Evolutionary conservation across 1,140 invertebrate species (phyloP), one percentile per base, ranked within the genome.

Genomic region (Diorhabda sublineata): DNA sequence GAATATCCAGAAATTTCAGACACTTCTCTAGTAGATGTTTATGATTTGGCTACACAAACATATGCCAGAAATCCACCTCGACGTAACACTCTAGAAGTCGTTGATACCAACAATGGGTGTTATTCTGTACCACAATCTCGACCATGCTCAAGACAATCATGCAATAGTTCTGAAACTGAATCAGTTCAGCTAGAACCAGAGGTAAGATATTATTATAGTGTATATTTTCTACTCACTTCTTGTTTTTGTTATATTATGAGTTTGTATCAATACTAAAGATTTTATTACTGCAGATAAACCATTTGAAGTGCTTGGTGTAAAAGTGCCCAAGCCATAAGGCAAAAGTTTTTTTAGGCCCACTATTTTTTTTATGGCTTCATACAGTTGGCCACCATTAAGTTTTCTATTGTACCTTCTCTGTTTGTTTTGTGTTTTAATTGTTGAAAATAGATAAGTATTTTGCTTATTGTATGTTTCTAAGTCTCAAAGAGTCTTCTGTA

Each of bases 21-120:
- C 83, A 85, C 86, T 73, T 89, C 89, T 75, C 85, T 93, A 68
- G 47, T 52, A 52, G 91, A 92, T 90, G 91, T 91, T 64, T 93
- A 92, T 76, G 92, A 93, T 81, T 80, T 94, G 78, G 91, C 91
- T 63, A 92, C 90, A 9, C 90, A 92, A 74, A 91, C 90, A 78
- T 89, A 89, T 65, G 88, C 88, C 56, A 83, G 88, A 65, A 84
- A 89, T 41, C 88, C 87, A 3, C 84, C 87, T 77, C 84, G 90
- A n/a, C 87, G 90, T 47, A 91, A 92, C 79, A 90, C 91, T 1
- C 86, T 91, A 8, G 85, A 85, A 5, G 84, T 84, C 71, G 87
- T 83, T 79, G 84, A 85, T 67, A 71, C 74, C n/a, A 74, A 73
- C 45, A 75, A 78, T 5, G 85, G 84, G 0, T 85, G 84, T 43